Conservation (phyloP, 2,888 invertebrate genomes). For the Spisula subtruncata region DNA sequence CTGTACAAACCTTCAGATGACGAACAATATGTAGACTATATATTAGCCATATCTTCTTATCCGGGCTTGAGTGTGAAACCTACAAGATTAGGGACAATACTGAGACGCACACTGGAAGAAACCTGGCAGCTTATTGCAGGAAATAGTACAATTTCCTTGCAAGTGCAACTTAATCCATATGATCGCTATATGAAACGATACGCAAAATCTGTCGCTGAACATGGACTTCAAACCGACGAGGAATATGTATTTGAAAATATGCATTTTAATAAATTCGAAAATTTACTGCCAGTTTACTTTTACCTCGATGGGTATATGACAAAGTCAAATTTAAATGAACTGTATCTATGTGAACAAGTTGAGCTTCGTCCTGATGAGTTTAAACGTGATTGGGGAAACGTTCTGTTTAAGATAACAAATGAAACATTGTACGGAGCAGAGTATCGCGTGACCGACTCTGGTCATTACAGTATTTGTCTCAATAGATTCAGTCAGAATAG, state of each 20-base stretch:
- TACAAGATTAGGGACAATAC: neutral
- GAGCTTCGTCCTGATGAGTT: conserved; percentile 4
- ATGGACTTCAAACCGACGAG: neutral
- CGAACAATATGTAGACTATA: neutral
- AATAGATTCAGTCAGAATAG: neutral
- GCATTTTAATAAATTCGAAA: neutral
- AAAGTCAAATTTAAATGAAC: neutral
- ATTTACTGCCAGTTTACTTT: neutral
- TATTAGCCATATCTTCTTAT: neutral
- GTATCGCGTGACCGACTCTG: neutral
- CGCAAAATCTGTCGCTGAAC: no score
- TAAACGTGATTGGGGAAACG: neutral
- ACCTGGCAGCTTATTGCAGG: neutral
- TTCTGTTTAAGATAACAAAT: neutral
- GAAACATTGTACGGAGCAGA: neutral
- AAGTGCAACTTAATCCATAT: neutral
- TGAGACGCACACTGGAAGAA: neutral
- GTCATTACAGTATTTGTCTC: neutral
- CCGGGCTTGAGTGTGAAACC: neutral
- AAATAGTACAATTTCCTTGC: neutral
- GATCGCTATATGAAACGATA: neutral
- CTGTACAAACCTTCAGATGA: neutral
- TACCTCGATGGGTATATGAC: neutral
- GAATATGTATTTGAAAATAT: neutral
- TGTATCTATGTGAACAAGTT: neutral